Base-by-base conservation (phyloP, 2,797 vertebrate species). In the Tenualosa ilisha region DNA sequence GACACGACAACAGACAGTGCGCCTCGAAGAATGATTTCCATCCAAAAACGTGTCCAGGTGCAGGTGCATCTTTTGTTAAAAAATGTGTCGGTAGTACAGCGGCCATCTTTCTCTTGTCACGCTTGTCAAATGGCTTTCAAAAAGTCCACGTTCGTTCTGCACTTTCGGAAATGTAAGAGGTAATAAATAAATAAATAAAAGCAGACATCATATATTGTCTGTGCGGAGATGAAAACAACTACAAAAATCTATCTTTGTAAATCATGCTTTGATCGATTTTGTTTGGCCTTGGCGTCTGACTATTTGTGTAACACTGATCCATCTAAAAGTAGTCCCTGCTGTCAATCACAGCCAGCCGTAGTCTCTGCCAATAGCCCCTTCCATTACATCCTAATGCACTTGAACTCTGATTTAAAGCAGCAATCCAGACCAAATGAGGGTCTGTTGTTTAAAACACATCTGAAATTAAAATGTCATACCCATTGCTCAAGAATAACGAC, bases 401-500 rank as follows among this genome's bases (percentile, higher is more conserved):
- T 40, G 65, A 86, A 88, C 85, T 59, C 49, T 82, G 8, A 88
- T 90, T 86, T 87, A 90, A 75, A 85, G 85, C 68, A 68, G 68
- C 85, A 17, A 86, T 88, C 83, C 68, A 87, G 89, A 90, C 4
- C 81, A 83, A 91, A 92, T 91, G 90, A 91, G 90, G 72, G 90
- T 20, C 72, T 87, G 85, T 86, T 88, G 84, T 90, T 90, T 84
- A 59, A 81, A 91, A 86, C 49, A 49, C 85, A 86, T 22, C 75
- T 85, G 84, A 90, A 91, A 93, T 92, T 88, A 89, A 92, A 91
- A 92, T 89, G 89, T 81, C 86, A 88, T 83, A 83, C 68, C 84
- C 82, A 87, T 92, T 92, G 87, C 87, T 94, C 91, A 91, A 86
- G 17, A 81, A 49, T 89, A 89, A 90, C 86, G 83, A 84, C 88